Conservation (phyloP, 2,113 vertebrate species). For the Aldabrachelys gigantea region DNA sequence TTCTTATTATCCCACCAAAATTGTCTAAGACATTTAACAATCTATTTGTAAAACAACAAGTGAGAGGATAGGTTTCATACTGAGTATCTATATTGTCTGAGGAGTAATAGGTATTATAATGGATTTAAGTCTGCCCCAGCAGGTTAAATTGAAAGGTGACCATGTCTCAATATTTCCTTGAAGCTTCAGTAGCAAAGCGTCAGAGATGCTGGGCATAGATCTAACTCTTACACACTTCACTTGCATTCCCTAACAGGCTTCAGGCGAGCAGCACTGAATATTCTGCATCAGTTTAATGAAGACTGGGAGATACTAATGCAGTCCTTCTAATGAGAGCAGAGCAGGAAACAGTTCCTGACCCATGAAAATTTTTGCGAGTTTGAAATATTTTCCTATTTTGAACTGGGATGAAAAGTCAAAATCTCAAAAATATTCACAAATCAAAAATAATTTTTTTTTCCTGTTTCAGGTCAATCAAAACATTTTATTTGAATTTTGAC, state of each 20-base stretch:
- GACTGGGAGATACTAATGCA: not conserved
- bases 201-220: accelerated
- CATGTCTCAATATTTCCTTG: not conserved
- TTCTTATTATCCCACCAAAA: not conserved
- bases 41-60: not conserved
- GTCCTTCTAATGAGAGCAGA: not conserved
- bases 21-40: not conserved
- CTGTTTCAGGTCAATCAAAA: not conserved
- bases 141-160: not conserved
- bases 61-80: not conserved
- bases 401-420: not conserved
- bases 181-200: not conserved
- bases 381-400: not conserved
- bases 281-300: not conserved
- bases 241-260: not conserved
- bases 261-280: not conserved
- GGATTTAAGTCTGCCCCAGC: not conserved
- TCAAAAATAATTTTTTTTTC: not conserved
- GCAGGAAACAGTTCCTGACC: not conserved
- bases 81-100: not conserved
- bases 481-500: not conserved
- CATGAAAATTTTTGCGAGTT: not conserved
- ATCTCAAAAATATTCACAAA: not conserved
- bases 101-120: not conserved
- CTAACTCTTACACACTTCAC: not conserved